Conservation (phyloP, 2,113 vertebrate species). For the Nycticorax nycticorax region DNA sequence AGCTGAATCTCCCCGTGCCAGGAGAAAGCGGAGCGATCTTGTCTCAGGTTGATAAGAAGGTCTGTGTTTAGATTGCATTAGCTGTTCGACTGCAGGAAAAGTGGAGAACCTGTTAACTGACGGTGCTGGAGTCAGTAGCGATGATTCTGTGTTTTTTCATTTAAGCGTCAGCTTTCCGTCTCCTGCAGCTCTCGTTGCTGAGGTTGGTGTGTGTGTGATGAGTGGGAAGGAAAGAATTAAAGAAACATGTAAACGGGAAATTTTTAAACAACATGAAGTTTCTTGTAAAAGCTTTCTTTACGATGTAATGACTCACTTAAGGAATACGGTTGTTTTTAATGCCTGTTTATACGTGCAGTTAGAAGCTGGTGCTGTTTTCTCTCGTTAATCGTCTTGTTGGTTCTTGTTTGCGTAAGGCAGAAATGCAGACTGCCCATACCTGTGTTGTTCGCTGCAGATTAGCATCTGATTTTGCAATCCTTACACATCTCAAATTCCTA, state of each 20-base stretch:
- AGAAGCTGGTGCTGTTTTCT: constrained; percentile 48
- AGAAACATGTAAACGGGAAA: not conserved
- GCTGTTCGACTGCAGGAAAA: not conserved
- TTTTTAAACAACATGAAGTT: not conserved
- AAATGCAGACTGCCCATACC: constrained; percentile 62
- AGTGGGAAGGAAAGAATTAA: not conserved
- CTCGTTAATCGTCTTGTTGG: constrained; percentile 55
- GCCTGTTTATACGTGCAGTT: constrained; percentile 56
- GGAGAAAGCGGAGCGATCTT: not conserved
- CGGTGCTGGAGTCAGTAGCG: not conserved
- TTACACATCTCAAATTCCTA: not conserved
- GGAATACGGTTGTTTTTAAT: constrained; percentile 15
- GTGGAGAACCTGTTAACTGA: not conserved
- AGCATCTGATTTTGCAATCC: constrained; percentile 55
- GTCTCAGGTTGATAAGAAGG: not conserved
- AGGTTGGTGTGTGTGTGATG: not conserved
- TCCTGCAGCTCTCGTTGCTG: not conserved
- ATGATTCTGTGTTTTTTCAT: not conserved
- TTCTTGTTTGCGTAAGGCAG: constrained; percentile 68
- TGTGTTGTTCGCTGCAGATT: constrained; percentile 39
- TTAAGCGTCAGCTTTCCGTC: not conserved
- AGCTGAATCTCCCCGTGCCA: not conserved
- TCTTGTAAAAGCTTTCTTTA: constrained; percentile 31
- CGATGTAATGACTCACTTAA: not conserved
- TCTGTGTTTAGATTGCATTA: not conserved